phyloP scores from a whole-genome alignment of 2,113 vertebrate species.

The Ariopsis seemanni region DNA sequence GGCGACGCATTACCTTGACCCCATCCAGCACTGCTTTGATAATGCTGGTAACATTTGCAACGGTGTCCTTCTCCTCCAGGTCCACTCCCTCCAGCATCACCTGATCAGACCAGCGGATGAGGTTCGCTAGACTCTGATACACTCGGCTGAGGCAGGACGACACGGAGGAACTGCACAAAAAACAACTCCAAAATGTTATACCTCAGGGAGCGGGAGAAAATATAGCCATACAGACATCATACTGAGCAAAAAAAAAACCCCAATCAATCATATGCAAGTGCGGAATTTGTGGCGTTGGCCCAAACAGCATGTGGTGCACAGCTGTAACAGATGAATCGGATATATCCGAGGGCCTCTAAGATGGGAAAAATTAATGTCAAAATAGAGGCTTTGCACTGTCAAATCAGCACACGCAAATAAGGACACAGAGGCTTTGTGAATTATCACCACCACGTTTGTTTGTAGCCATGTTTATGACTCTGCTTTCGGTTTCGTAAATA shows the following conservation, averaged over 20 bases:
- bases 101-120: slow-evolving; percentile 91
- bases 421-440: no score
- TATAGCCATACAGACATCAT: background rate
- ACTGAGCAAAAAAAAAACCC: background rate
- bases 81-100: slow-evolving; percentile 86
- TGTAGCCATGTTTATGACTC: no score
- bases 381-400: no score
- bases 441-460: no score
- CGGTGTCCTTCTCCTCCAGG: slow-evolving; percentile 81
- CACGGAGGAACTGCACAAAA: slow-evolving; percentile 76
- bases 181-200: background rate
- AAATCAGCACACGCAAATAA: no score
- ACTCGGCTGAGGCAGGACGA: slow-evolving; percentile 83
- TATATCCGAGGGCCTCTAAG: background rate
- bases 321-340: background rate
- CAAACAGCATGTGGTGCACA: background rate
- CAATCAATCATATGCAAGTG: background rate
- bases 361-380: background rate
- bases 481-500: no score
- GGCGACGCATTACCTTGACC: slow-evolving; percentile 79
- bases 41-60: slow-evolving; percentile 79
- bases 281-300: background rate
- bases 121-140: slow-evolving; percentile 86
- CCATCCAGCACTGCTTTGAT: slow-evolving; percentile 89
- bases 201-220: background rate